Evolutionary conservation across 2,113 vertebrate species (phyloP).

Genomic region (Siniperca knerii): DNA sequence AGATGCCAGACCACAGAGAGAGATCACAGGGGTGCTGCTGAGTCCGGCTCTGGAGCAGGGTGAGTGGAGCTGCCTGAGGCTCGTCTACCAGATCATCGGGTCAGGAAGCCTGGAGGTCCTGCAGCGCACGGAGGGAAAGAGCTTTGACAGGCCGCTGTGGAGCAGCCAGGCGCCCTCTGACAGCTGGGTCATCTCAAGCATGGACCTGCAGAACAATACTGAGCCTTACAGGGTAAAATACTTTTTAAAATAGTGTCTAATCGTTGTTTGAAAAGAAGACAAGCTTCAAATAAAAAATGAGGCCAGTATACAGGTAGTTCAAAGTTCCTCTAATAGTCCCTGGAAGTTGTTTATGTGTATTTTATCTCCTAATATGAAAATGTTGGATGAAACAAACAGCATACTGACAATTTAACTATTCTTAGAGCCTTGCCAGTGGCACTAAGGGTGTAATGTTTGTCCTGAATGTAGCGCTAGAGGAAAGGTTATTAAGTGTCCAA

Average conservation of each 20-base stretch:
- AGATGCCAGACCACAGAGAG: conserved; percentile 1
- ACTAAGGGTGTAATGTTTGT: background rate
- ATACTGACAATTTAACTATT: background rate
- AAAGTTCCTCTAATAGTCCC: background rate
- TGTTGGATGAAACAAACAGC: background rate
- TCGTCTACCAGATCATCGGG: conserved; percentile 91
- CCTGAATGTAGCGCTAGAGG: background rate
- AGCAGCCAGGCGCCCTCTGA: conserved; percentile 88
- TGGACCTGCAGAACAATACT: conserved; percentile 89
- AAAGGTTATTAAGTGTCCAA: background rate
- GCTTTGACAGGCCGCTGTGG: conserved; percentile 92
- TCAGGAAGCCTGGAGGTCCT: conserved; percentile 87
- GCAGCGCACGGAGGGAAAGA: conserved; percentile 87
- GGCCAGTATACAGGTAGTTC: too few relatives aligned
- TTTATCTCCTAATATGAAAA: background rate
- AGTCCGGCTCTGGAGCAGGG: conserved; percentile 88
- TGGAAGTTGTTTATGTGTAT: background rate
- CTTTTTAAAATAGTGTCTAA: background rate
- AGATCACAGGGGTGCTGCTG: conserved; percentile 82
- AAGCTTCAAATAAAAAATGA: background rate
- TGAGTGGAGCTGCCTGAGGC: conserved; percentile 94
- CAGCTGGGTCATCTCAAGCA: conserved; percentile 92
- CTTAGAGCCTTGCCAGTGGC: background rate
- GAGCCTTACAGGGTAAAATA: conserved; percentile 88
- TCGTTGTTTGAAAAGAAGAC: background rate